Evolutionary conservation across 2,797 vertebrate species (phyloP).

Genomic region (Leptatherina wallacei): DNA sequence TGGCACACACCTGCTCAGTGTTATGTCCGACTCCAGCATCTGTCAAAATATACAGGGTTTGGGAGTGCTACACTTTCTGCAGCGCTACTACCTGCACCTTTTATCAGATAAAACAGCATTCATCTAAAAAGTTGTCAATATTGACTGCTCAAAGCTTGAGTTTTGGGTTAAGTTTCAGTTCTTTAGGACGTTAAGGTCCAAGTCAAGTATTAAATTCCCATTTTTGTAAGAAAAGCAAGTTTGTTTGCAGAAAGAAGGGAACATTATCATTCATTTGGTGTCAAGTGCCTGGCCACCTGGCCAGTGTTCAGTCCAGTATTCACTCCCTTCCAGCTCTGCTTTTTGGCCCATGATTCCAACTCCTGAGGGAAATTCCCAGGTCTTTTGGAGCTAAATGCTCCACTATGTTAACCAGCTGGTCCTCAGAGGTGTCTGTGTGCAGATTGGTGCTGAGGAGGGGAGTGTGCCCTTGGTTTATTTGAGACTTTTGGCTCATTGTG

Average conservation of each 20-base stretch:
- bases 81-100: neutral
- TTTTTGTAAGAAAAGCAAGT: neutral
- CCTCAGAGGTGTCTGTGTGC: neutral
- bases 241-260: neutral
- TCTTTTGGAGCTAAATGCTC: neutral
- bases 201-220: neutral
- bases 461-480: neutral
- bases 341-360: neutral
- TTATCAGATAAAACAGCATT: too few species aligned
- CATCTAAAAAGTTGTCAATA: neutral
- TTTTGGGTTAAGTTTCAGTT: neutral
- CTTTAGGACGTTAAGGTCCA: neutral
- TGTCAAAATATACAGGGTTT: conserved; percentile 57
- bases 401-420: neutral
- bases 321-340: neutral
- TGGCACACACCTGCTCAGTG: conserved; percentile 65
- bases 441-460: neutral
- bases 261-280: neutral
- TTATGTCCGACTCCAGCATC: conserved; percentile 57
- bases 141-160: neutral
- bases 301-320: neutral
- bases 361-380: neutral
- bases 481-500: neutral
- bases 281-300: neutral
- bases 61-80: conserved; percentile 33